A percentile compares a stretch with the other conserved stretches of the same genome.
phyloP scores from a whole-genome alignment of 2,888 invertebrate genomes.

The Fabriciana adippe region DNA sequence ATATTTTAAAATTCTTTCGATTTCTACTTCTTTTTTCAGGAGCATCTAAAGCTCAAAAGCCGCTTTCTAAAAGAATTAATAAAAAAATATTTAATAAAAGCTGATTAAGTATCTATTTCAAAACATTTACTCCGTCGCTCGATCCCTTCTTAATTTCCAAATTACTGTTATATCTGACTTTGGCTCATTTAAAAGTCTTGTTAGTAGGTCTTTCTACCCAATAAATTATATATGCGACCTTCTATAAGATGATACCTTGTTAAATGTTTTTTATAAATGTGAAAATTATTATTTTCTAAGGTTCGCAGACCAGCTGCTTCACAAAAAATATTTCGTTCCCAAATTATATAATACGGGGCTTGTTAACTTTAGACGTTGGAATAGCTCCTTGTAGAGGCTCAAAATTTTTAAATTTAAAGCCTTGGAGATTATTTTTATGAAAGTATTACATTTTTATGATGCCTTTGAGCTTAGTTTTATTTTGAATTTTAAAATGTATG shows the following conservation, averaged over 20 bases:
- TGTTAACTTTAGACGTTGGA: conserved; percentile 54
- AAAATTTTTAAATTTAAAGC: conserved; percentile 38
- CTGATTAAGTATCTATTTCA: conserved; percentile 67
- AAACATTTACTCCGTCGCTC: conserved; percentile 59
- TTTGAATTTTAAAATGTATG: not conserved
- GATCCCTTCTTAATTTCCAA: conserved; percentile 64
- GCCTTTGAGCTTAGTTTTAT: conserved; percentile 2
- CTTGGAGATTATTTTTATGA: conserved; percentile 37
- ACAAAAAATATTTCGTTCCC: conserved; percentile 40
- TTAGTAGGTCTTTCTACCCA: conserved; percentile 51
- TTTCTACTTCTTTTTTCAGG: not conserved
- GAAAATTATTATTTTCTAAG: conserved; percentile 69
- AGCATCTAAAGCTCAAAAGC: not conserved
- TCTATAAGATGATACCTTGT: conserved; percentile 52
- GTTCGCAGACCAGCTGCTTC: conserved; percentile 59
- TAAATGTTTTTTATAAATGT: conserved; percentile 63
- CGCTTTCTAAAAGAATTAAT: conserved; percentile 42
- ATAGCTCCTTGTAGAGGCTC: conserved; percentile 29
- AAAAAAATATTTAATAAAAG: conserved; percentile 62
- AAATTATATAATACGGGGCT: conserved; percentile 68
- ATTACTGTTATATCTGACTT: conserved; percentile 62
- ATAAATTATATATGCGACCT: conserved; percentile 59
- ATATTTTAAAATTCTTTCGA: conserved; percentile 10
- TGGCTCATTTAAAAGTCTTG: conserved; percentile 54
- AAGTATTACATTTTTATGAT: conserved; percentile 14